These are phyloP conservation scores for Sarcophaga carnaria DNA, from an alignment of 2,888 invertebrate species.

Conservation along the genomic window DNA sequence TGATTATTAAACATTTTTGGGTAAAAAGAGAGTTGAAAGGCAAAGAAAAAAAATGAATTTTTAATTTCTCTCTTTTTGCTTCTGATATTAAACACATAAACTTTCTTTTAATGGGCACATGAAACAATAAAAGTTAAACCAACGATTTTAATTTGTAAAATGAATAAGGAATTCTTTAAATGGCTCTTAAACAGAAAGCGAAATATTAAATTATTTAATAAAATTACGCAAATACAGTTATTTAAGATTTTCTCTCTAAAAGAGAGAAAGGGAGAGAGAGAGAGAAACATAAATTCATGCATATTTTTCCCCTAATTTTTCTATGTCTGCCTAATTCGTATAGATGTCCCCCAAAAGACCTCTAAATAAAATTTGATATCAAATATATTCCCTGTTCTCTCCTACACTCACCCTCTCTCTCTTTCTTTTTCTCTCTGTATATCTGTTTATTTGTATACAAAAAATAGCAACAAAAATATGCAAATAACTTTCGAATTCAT, in stretches of 20 bases:
- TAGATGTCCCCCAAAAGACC: slow-evolving; percentile 59
- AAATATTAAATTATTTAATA: no score
- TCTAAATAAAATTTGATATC: slow-evolving; percentile 57
- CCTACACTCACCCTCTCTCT: background rate
- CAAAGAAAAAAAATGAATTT: slow-evolving; percentile 39
- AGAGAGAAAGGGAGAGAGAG: background rate
- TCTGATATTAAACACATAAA: slow-evolving; percentile 5
- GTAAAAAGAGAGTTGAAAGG: slow-evolving; percentile 5
- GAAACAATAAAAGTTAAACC: background rate
- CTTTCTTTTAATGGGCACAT: slow-evolving; percentile 16
- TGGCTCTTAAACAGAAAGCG: no score
- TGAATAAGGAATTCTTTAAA: no score
- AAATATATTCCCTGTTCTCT: background rate
- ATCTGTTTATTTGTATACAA: background rate
- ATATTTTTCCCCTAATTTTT: background rate
- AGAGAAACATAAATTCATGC: background rate
- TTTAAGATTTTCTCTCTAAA: no score
- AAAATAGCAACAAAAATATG: slow-evolving; percentile 49
- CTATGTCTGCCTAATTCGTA: slow-evolving; percentile 14
- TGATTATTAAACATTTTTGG: slow-evolving; percentile 39
- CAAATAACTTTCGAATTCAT: slow-evolving; percentile 43
- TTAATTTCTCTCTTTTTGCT: slow-evolving; percentile 28
- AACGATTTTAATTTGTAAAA: no score
- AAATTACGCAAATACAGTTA: no score
- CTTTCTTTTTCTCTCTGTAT: background rate